Percentiles rank a stretch among this genome's conserved stretches.
Conservation (phyloP, 2,113 vertebrate species). For the Datnioides undecimradiatus region DNA sequence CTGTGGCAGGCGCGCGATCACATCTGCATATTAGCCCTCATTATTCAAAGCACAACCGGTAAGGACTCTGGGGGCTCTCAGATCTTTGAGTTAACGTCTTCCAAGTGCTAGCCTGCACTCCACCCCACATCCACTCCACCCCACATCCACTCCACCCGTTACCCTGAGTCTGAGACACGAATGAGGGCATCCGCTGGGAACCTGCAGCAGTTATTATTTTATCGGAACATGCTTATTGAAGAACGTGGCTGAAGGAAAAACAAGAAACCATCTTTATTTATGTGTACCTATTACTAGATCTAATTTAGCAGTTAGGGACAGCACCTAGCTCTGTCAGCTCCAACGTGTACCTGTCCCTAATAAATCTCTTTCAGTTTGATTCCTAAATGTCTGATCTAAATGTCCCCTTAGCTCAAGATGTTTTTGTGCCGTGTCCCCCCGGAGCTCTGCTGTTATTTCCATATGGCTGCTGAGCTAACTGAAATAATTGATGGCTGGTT, state of each 20-base stretch:
- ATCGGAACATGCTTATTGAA: constrained; percentile 8
- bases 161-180: constrained; percentile 17
- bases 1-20: not conserved
- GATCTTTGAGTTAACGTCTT: constrained; percentile 57
- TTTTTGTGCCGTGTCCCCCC: not conserved
- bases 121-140: constrained; percentile 27
- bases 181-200: constrained; percentile 1
- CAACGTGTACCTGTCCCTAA: not conserved
- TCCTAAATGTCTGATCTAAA: not conserved
- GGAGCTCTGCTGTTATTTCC: constrained; percentile 21
- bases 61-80: constrained; percentile 55
- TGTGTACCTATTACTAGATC: not conserved
- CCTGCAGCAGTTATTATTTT: not conserved
- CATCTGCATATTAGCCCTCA: constrained; percentile 59
- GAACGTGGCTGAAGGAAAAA: not conserved
- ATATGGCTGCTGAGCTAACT: constrained; percentile 13
- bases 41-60: constrained; percentile 60
- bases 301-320: not conserved
- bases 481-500: constrained; percentile 40
- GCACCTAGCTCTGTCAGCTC: not conserved
- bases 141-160: constrained; percentile 48
- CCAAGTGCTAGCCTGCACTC: constrained; percentile 40
- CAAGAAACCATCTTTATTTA: not conserved
- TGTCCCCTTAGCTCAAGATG: constrained; percentile 6
- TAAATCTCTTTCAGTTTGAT: not conserved